Percentiles rank a stretch among this genome's conserved stretches.
phyloP scores from a whole-genome alignment of 1,140 invertebrate genomes.

The Zaprionus camerounensis region DNA sequence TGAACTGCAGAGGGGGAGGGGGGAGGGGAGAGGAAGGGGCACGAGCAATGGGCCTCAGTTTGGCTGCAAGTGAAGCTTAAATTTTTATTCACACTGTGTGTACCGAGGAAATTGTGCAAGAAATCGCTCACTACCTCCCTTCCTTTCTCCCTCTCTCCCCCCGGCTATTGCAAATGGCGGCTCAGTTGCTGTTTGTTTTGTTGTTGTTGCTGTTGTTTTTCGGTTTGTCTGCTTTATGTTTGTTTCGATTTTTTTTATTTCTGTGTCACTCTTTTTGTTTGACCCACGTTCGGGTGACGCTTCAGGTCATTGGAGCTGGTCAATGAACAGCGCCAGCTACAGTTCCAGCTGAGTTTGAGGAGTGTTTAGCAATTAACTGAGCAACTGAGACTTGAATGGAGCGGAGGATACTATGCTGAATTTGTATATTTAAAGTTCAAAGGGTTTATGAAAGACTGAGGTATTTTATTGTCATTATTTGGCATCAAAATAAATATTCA shows the following conservation, averaged over 20 bases:
- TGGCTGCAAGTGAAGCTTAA: slow-evolving; percentile 63
- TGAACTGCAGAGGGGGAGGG: slow-evolving; percentile 10
- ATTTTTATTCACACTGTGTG: slow-evolving; percentile 63
- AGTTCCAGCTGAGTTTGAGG: background rate
- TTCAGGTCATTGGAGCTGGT: slow-evolving; percentile 36
- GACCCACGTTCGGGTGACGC: slow-evolving; percentile 10
- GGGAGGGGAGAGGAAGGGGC: background rate
- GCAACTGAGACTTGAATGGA: background rate
- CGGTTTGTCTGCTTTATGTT: slow-evolving; percentile 18
- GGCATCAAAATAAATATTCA: background rate
- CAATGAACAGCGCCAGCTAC: background rate
- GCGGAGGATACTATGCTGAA: background rate
- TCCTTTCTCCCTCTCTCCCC: background rate
- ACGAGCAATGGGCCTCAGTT: slow-evolving; percentile 28
- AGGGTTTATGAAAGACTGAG: background rate
- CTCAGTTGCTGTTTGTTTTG: slow-evolving; percentile 30
- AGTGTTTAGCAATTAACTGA: background rate
- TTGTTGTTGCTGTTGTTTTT: slow-evolving; percentile 23
- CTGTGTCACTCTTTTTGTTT: slow-evolving; percentile 32
- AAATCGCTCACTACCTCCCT: slow-evolving; percentile 49
- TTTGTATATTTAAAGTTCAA: background rate
- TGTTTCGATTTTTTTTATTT: slow-evolving; percentile 23
- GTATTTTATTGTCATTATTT: background rate
- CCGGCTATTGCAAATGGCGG: slow-evolving; percentile 45
- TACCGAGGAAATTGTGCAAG: slow-evolving; percentile 69